Evolutionary conservation across 2,888 invertebrate species (phyloP).

Genomic region (Polydrusus tereticollis): DNA sequence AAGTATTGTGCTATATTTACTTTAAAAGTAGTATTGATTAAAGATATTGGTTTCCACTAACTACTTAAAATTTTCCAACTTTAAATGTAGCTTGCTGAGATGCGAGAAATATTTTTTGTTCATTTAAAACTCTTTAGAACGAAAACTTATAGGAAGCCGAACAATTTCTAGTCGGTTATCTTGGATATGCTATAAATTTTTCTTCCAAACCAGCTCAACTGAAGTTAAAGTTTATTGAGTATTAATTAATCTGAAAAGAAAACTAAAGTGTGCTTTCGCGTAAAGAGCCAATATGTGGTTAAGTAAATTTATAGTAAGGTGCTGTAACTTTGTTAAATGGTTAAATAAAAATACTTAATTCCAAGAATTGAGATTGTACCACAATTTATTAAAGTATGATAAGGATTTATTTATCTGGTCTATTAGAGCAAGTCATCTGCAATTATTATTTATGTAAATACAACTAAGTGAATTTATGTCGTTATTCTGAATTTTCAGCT

Average conservation of each 20-base stretch:
- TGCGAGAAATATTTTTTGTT: constrained; percentile 26
- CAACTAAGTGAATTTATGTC: too few relatives aligned
- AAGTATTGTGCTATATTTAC: constrained; percentile 35
- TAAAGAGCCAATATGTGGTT: too few relatives aligned
- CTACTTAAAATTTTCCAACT: constrained; percentile 35
- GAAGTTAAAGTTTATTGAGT: background rate
- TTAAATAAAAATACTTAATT: too few relatives aligned
- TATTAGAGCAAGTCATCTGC: too few relatives aligned
- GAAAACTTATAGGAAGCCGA: constrained; percentile 25
- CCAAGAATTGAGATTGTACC: too few relatives aligned
- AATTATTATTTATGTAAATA: too few relatives aligned
- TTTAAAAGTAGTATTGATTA: constrained; percentile 37
- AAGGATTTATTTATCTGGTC: too few relatives aligned
- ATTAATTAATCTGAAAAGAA: constrained; percentile 1
- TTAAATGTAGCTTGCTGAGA: constrained; percentile 7
- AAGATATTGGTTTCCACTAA: constrained; percentile 36
- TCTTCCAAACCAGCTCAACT: background rate
- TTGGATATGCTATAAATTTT: constrained; percentile 32
- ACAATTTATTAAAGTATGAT: too few relatives aligned
- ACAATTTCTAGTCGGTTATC: constrained; percentile 17
- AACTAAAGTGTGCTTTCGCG: too few relatives aligned
- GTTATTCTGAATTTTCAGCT: too few relatives aligned
- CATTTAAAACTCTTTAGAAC: background rate
- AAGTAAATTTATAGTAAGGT: too few relatives aligned
- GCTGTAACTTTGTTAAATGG: too few relatives aligned